phyloP scores from a whole-genome alignment of 2,113 vertebrate genomes.

The Callaeas wilsoni region DNA sequence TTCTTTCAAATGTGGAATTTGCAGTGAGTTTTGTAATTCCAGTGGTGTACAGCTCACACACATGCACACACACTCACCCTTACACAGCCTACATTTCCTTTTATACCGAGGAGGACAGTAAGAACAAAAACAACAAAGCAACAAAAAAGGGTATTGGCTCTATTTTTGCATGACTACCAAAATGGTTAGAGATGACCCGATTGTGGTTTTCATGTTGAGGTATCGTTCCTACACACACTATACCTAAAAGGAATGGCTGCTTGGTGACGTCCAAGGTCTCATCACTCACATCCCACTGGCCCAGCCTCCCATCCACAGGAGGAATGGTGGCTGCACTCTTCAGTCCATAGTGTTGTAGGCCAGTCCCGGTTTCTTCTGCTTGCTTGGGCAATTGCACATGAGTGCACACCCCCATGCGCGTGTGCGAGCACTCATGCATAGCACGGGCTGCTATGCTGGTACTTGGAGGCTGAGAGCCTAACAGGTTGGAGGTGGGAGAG shows the following conservation, averaged over 20 bases:
- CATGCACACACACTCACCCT: neutral
- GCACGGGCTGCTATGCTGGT: neutral
- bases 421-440: neutral
- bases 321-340: neutral
- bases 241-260: neutral
- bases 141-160: neutral
- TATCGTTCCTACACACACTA: neutral
- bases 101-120: neutral
- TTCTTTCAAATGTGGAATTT: neutral
- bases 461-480: neutral
- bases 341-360: neutral
- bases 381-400: neutral
- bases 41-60: neutral
- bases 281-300: neutral
- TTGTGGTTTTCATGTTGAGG: neutral
- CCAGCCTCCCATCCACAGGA: neutral
- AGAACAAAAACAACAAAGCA: neutral
- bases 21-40: neutral
- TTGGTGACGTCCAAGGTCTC: neutral
- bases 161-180: neutral
- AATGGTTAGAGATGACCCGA: neutral
- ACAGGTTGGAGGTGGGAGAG: neutral
- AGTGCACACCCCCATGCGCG: accelerated
- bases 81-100: neutral
- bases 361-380: slow-evolving; percentile 6